These are phyloP conservation scores for Chironomus riparius DNA, from an alignment of 2,888 invertebrate genomes.

Conservation along the genomic window DNA sequence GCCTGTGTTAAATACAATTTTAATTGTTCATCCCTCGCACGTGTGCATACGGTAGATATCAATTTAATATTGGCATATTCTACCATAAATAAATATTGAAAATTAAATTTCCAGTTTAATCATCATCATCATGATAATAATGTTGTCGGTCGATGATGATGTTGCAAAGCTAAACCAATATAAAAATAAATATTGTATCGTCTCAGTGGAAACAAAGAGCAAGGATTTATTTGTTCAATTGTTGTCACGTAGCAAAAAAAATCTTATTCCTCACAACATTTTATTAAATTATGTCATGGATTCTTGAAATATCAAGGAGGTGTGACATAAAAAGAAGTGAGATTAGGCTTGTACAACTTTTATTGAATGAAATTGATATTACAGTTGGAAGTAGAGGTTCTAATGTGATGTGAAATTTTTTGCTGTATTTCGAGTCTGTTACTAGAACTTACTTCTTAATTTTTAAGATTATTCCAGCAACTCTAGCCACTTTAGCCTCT, in stretches of 20 bases:
- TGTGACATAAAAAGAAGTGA: no score
- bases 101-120: not conserved
- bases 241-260: not conserved
- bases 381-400: no score
- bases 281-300: no score
- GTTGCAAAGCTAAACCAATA: constrained; percentile 1
- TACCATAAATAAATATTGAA: constrained; percentile 5
- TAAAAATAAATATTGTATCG: not conserved
- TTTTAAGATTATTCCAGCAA: no score
- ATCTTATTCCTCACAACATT: no score
- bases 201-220: not conserved
- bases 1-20: constrained; percentile 22
- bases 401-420: no score
- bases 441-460: no score
- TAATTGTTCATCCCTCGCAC: constrained; percentile 17
- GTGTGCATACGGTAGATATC: not conserved
- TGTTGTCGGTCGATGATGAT: not conserved
- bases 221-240: not conserved
- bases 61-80: constrained; percentile 6
- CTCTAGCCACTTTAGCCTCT: no score
- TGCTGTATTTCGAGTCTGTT: no score
- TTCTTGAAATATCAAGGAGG: no score
- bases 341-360: no score
- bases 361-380: no score
- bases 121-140: not conserved